phyloP scores from a whole-genome alignment of 2,888 invertebrate species.

The Limnephilus lunatus region DNA sequence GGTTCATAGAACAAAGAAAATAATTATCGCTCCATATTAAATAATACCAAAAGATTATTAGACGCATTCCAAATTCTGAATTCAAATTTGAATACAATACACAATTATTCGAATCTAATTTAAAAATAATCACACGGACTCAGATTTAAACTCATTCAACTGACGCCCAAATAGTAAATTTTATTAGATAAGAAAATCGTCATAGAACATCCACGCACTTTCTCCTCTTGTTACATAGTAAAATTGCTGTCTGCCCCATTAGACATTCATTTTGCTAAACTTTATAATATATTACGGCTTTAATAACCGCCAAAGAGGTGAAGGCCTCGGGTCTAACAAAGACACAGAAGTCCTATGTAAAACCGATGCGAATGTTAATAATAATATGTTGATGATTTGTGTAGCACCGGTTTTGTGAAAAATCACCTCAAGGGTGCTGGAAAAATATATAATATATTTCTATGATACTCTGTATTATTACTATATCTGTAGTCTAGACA shows the following conservation, averaged over 20 bases:
- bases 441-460: too few species aligned
- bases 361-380: too few species aligned
- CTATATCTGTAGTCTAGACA: too few species aligned
- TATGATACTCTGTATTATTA: too few species aligned
- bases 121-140: neutral
- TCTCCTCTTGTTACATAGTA: neutral
- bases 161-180: neutral
- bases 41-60: neutral
- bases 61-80: neutral
- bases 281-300: neutral
- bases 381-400: too few species aligned
- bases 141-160: neutral
- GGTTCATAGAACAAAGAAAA: too few species aligned
- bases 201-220: neutral
- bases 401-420: too few species aligned
- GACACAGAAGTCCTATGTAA: too few species aligned
- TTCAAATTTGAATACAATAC: neutral
- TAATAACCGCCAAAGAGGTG: neutral
- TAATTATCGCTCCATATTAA: too few species aligned
- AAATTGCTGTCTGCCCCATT: neutral
- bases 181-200: neutral
- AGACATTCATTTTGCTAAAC: neutral
- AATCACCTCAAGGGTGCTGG: too few species aligned
- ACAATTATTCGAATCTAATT: neutral
- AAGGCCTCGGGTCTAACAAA: too few species aligned